phyloP scores from a whole-genome alignment of 2,113 vertebrate genomes.

The Salvelinus alpinus region DNA sequence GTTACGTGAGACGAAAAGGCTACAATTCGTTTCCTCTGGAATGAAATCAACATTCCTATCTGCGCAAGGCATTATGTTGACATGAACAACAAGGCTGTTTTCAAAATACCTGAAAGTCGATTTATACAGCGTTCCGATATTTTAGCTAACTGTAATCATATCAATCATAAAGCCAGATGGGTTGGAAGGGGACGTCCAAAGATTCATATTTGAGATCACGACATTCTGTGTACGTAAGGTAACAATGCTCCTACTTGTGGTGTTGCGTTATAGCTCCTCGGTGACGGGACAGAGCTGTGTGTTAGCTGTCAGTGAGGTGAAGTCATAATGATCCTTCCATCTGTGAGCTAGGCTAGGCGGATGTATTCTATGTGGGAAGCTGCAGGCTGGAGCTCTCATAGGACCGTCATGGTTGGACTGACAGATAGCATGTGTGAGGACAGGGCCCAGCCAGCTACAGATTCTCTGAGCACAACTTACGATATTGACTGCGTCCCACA shows the following conservation, averaged over 20 bases:
- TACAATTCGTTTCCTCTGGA: not conserved
- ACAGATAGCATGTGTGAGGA: conserved; percentile 14
- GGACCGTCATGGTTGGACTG: conserved; percentile 13
- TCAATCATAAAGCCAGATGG: not conserved
- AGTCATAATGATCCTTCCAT: conserved; percentile 15
- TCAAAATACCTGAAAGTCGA: not conserved
- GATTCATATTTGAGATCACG: not conserved
- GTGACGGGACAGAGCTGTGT: not conserved
- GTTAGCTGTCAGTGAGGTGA: conserved; percentile 17
- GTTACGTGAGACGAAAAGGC: not conserved
- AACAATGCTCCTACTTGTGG: not conserved
- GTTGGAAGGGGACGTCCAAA: not conserved
- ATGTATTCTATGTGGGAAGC: conserved; percentile 27
- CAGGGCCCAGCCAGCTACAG: not conserved
- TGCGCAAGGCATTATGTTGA: not conserved
- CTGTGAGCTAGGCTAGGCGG: not conserved
- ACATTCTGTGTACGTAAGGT: not conserved
- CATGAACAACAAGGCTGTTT: conserved; percentile 2
- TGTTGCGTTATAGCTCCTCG: not conserved
- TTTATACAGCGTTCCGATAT: not conserved
- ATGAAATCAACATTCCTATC: not conserved
- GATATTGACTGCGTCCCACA: not conserved
- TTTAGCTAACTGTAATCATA: not conserved
- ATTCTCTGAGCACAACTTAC: not conserved
- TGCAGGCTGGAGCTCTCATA: conserved; percentile 19